These are phyloP conservation scores for Dasyornis broadbenti DNA, from an alignment of 2,113 vertebrate genomes.

Conservation along the genomic window DNA sequence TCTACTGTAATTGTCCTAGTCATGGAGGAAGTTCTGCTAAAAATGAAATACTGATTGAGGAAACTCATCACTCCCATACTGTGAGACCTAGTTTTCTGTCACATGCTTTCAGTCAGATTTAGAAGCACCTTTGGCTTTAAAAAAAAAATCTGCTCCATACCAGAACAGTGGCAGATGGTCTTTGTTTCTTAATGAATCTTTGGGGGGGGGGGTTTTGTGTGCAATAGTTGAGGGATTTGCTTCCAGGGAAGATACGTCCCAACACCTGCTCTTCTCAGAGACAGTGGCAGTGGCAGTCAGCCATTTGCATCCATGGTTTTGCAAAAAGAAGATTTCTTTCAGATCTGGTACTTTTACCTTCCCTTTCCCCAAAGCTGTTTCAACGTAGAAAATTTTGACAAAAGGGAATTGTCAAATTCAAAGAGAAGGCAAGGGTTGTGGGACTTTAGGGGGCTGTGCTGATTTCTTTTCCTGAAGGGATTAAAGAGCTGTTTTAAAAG, in stretches of 20 bases:
- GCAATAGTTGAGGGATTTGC: neutral
- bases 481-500: neutral
- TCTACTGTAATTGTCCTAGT: neutral
- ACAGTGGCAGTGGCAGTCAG: neutral
- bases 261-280: neutral
- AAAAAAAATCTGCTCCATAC: neutral
- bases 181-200: conserved; percentile 40
- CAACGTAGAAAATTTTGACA: neutral
- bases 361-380: neutral
- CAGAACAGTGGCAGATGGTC: conserved; percentile 37
- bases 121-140: neutral
- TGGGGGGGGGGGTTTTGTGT: neutral
- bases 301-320: neutral
- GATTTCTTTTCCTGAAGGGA: neutral
- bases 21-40: neutral
- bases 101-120: neutral
- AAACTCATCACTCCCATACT: neutral
- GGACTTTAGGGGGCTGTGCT: neutral
- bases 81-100: conserved; percentile 3
- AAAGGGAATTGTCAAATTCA: neutral
- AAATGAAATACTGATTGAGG: neutral
- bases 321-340: neutral
- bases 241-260: neutral
- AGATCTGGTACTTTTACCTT: neutral
- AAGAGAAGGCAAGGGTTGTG: neutral